Evolutionary conservation across 1,140 invertebrate genomes (phyloP).

Genomic region (Rhopalosiphum maidis): DNA sequence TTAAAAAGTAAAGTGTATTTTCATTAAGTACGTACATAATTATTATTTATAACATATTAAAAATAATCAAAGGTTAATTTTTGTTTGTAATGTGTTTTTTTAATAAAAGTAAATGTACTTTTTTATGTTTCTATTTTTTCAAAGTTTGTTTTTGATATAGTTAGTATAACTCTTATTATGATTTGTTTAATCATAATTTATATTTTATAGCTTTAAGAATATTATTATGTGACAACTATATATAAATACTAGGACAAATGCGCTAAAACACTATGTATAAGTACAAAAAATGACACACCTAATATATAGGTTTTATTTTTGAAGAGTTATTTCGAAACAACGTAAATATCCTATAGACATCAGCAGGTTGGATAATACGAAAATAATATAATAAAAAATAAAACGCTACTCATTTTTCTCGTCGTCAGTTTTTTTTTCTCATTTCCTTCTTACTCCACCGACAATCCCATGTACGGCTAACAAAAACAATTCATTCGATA

Average conservation of each 20-base stretch:
- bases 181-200: neutral
- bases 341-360: neutral
- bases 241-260: neutral
- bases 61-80: neutral
- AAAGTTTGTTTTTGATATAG: neutral
- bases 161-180: neutral
- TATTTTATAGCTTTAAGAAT: neutral
- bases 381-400: neutral
- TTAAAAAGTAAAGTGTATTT: neutral
- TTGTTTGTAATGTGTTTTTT: neutral
- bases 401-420: slow-evolving; percentile 15
- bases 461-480: slow-evolving; percentile 37
- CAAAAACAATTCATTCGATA: slow-evolving; percentile 47
- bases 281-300: neutral
- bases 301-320: neutral
- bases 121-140: neutral
- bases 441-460: neutral
- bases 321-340: neutral
- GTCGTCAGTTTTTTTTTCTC: neutral
- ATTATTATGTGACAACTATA: neutral
- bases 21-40: neutral
- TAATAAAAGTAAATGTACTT: neutral
- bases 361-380: neutral
- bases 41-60: neutral
- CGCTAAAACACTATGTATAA: neutral